Percentiles rank a stretch among this genome's conserved stretches.
Conservation (phyloP, 23 tunicate genomes). For the Oikopleura albicans region DNA sequence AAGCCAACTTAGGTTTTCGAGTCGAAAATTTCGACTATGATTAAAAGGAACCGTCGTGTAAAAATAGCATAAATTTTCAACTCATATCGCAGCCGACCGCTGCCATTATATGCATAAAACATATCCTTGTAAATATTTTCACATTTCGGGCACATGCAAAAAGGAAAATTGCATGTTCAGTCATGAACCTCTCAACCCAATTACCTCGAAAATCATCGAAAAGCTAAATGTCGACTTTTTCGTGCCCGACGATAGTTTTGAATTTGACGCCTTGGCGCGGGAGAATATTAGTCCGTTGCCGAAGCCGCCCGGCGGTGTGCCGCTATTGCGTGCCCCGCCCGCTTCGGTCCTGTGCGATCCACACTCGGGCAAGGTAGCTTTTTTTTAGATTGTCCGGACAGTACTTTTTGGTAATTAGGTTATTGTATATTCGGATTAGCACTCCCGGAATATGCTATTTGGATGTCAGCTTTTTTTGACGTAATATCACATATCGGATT, state of each 20-base stretch:
- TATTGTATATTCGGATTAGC: too few relatives aligned
- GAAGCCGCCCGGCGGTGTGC: not conserved
- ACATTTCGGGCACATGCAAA: not conserved
- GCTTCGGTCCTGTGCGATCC: not conserved
- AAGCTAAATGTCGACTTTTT: not conserved
- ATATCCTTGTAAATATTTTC: not conserved
- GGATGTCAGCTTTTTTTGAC: too few relatives aligned
- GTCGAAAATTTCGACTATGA: too few relatives aligned
- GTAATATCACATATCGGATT: too few relatives aligned
- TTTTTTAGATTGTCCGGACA: not conserved
- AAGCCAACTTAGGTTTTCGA: too few relatives aligned
- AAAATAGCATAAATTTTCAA: too few relatives aligned
- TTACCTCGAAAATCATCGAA: not conserved
- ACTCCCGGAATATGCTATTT: too few relatives aligned
- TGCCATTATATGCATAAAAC: slow-evolving; percentile 12
- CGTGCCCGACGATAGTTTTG: not conserved
- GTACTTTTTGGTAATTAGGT: too few relatives aligned
- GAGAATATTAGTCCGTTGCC: not conserved
- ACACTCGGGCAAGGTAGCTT: not conserved
- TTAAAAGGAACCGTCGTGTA: too few relatives aligned
- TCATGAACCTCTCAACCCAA: not conserved
- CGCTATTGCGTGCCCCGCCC: not conserved
- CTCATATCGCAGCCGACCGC: too few relatives aligned
- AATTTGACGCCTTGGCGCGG: not conserved
- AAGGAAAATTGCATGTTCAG: not conserved